phyloP scores from a whole-genome alignment of 2,888 invertebrate genomes.

The Kryphioiulus occultus region DNA sequence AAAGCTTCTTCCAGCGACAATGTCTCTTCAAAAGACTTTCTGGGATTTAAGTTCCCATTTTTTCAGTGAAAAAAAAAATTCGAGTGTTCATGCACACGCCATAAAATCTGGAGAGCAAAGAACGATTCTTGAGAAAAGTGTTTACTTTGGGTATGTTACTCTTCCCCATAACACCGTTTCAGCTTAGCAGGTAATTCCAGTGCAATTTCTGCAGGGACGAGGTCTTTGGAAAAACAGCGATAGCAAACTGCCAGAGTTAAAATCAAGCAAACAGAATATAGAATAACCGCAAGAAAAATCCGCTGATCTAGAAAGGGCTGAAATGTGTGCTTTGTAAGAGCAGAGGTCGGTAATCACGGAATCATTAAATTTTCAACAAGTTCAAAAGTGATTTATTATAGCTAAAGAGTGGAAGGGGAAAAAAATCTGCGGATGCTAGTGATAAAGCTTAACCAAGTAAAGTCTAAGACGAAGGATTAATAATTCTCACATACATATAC shows the following conservation, averaged over 20 bases:
- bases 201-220: background rate
- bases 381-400: background rate
- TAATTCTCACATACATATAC: no score
- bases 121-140: background rate
- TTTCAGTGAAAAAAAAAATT: background rate
- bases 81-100: slow-evolving; percentile 11
- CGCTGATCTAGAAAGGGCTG: background rate
- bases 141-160: slow-evolving; percentile 25
- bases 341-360: background rate
- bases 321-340: background rate
- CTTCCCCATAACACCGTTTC: background rate
- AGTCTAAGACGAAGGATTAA: no score
- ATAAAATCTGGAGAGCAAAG: slow-evolving; percentile 33
- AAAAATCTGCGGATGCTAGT: background rate
- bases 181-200: slow-evolving; percentile 14
- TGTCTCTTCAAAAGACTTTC: slow-evolving; percentile 16
- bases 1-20: background rate
- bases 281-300: background rate
- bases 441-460: background rate
- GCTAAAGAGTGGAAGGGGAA: background rate
- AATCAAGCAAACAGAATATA: background rate
- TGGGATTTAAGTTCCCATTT: background rate
- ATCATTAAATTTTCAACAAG: background rate
- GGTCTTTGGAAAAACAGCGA: background rate
- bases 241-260: background rate